Base-by-base conservation (phyloP, 2,113 vertebrate genomes). In the Catharus minimus region DNA sequence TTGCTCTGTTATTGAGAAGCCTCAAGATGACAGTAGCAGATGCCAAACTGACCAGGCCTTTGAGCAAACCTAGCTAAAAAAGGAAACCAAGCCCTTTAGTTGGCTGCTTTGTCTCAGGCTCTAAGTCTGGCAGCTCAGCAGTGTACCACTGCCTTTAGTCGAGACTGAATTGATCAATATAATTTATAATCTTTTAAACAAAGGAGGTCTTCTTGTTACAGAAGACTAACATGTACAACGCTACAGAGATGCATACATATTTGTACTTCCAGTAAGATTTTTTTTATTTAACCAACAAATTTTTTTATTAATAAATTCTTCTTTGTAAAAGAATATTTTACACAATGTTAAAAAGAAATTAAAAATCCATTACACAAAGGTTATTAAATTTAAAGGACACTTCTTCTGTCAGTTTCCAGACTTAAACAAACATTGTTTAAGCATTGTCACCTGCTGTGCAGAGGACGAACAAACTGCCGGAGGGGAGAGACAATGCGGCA, bases 21-120 rank as follows among this genome's bases (percentile, higher is more conserved):
- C 66, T 55, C 22, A 2, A 72, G 55, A 92, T 75, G 57, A 72
- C 21, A 89, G 69, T 3, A 53, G 50, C 38, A 68, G 76, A 89
- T 76, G 94, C 84, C 86, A 96, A 86, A 60, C 30, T 58, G 57
- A 86, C 83, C 53, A 78, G 41, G 41, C 69, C 62, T 61, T 44
- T 49, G 61, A 88, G 49, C 24, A 92, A 90, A 81, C 13, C 56
- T 41, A 32, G 66, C 52, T 94, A 87, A 89, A 94, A 92, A 94
- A 82, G 79, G 91, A 90, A 92, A 77, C 32, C 28, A 41, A 72
- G 86, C 60, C 15, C 83, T 21, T 0, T 39, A 56, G 3, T 5
- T 74, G 47, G n/a, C 53, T 64, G 49, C 46, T 73, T 60, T 33
- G 28, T 18, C 43, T 66, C 41, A 21, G 69, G 22, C 44, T 87